These are phyloP conservation scores for Oryzias melastigma DNA, from an alignment of 2,113 vertebrate species.

Conservation along the genomic window DNA sequence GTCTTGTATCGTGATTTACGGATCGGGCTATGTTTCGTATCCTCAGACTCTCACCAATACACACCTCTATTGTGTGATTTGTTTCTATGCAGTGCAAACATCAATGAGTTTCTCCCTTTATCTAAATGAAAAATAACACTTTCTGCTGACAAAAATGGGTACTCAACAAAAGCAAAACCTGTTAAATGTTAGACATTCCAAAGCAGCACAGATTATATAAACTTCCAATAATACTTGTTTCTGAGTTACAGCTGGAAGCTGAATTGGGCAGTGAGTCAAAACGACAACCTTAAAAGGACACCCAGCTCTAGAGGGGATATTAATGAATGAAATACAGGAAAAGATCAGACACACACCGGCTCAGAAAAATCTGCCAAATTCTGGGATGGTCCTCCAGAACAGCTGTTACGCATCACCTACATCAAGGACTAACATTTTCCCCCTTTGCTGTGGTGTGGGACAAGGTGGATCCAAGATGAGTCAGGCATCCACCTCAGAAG, in stretches of 20 bases:
- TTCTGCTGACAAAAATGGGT: too few relatives aligned
- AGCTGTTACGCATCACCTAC: constrained; percentile 44
- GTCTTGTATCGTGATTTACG: too few relatives aligned
- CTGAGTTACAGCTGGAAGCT: constrained; percentile 58
- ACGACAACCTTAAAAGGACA: constrained; percentile 62
- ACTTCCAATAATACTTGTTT: neutral
- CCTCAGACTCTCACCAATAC: too few relatives aligned
- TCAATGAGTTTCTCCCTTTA: too few relatives aligned
- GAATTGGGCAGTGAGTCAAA: constrained; percentile 65
- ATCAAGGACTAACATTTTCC: constrained; percentile 13
- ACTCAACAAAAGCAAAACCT: constrained; percentile 4
- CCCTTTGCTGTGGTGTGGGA: neutral
- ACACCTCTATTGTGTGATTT: too few relatives aligned
- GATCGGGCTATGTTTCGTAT: too few relatives aligned
- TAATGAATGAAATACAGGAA: constrained; percentile 54
- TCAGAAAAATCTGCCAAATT: constrained; percentile 16
- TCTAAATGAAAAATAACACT: too few relatives aligned
- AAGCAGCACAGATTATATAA: too few relatives aligned
- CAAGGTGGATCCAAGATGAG: constrained; percentile 6
- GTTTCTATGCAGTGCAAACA: too few relatives aligned
- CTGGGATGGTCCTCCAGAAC: constrained; percentile 18
- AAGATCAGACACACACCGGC: constrained; percentile 6
- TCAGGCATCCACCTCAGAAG: constrained; percentile 23
- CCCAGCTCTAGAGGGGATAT: constrained; percentile 51
- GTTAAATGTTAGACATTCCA: neutral